Evolutionary conservation across 2,113 vertebrate genomes (phyloP).

Genomic region (Petrocephalus zakoni): DNA sequence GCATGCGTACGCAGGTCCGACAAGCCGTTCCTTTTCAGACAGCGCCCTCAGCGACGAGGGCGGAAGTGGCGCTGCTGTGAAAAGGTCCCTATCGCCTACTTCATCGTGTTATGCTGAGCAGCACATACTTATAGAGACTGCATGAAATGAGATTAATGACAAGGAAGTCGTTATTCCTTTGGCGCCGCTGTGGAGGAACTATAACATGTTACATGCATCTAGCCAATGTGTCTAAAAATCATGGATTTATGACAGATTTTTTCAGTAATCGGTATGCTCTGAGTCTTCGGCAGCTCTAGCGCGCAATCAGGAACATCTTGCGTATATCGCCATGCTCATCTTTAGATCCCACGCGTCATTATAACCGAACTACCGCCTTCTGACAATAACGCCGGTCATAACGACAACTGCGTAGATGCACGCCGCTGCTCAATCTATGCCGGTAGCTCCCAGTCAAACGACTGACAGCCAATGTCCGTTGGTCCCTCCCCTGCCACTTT

Average conservation of each 20-base stretch:
- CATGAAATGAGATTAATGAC: background rate
- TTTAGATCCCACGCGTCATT: background rate
- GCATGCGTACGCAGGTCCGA: background rate
- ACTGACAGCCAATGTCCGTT: background rate
- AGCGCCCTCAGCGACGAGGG: background rate
- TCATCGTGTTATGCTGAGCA: background rate
- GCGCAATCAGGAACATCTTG: background rate
- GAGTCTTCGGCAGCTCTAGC: background rate
- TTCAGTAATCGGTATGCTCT: background rate
- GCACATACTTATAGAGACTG: background rate
- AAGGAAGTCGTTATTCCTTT: background rate
- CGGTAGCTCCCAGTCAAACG: background rate
- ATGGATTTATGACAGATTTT: background rate
- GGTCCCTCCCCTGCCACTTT: background rate
- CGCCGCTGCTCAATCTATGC: background rate
- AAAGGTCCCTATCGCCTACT: background rate
- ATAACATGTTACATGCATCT: background rate
- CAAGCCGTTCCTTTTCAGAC: background rate
- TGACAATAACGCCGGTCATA: too few relatives aligned
- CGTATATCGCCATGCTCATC: background rate
- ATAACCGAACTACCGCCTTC: background rate
- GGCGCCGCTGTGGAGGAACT: background rate
- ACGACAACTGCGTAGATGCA: background rate
- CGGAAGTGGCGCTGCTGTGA: background rate
- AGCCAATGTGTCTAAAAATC: background rate